These are phyloP conservation scores for Salminus brasiliensis DNA, from an alignment of 2,113 vertebrate species.

Conservation along the genomic window DNA sequence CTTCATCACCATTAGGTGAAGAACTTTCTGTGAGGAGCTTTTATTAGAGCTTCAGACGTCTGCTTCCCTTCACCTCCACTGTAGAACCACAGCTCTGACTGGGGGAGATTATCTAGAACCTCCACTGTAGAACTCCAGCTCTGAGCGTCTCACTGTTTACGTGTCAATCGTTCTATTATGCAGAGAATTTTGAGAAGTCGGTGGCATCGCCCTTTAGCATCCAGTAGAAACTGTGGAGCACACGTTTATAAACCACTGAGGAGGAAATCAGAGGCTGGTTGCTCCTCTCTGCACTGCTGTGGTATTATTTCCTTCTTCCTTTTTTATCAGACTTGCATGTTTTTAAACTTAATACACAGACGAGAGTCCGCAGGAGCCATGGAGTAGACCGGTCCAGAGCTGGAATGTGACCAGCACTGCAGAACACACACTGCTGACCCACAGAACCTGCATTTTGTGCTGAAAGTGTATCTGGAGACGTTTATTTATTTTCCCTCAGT, in stretches of 20 bases:
- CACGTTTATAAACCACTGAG: slow-evolving; percentile 37
- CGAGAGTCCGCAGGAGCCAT: neutral
- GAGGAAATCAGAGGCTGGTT: neutral
- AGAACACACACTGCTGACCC: neutral
- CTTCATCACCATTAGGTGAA: too few relatives aligned
- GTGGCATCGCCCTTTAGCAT: neutral
- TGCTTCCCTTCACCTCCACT: too few relatives aligned
- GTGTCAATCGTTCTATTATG: too few relatives aligned
- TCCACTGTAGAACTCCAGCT: too few relatives aligned
- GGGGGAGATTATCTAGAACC: too few relatives aligned
- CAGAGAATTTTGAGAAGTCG: too few relatives aligned
- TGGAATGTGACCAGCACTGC: neutral
- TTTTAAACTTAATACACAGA: slow-evolving; percentile 14
- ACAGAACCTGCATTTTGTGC: slow-evolving; percentile 26
- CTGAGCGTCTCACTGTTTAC: too few relatives aligned
- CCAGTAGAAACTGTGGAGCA: slow-evolving; percentile 39
- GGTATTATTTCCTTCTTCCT: slow-evolving; percentile 2
- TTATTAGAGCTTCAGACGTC: too few relatives aligned
- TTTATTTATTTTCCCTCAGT: too few relatives aligned
- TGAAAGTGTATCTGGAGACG: neutral
- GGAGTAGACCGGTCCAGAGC: neutral
- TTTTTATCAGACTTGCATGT: neutral
- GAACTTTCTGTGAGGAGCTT: too few relatives aligned
- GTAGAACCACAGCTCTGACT: too few relatives aligned
- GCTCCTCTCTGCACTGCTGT: slow-evolving; percentile 38